Evolutionary conservation across 2,888 invertebrate species (phyloP), one percentile per base, ranked within the genome.

Genomic region (Cybosia mesomella): DNA sequence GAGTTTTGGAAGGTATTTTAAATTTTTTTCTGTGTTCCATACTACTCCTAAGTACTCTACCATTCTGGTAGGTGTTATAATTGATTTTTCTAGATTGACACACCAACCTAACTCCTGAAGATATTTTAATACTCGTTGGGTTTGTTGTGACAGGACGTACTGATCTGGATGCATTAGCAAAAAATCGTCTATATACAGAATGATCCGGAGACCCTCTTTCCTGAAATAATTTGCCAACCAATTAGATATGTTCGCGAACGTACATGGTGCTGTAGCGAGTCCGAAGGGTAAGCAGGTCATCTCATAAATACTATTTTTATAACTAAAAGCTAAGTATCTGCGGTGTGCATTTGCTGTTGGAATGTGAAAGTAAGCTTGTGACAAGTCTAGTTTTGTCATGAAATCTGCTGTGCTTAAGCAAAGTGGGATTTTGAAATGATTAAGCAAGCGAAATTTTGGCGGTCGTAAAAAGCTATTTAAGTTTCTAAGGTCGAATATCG

Each of bases 241-340:
- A 22, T 63, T 68, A 10, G 71, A 62, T 1, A 68, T 13, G 10
- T 70, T 67, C 4, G 67, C 60, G 59, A 66, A 70, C 1, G 61
- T 55, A 32, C 54, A 34, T 22, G 70, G 66, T 0, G 68, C 64
- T 15, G 54, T 66, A 5, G 70, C 62, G 11, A 66, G 24, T 0
- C 70, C 66, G 34, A 70, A 70, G 7, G 70, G 64, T 7, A 70
- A 39, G 28, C 66, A 70, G 0, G 66, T 70, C 70, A 70, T 70
- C 18, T 66, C 36, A 34, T 70, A 67, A 3, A 18, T 18, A 18
- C 9, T 28, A 8, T n/a, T 18, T 32, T 8, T 39, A 43, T 61
- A 61, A 32, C 32, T 32, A 32, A 32, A 32, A 18, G 49, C 60
- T 57, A 55, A 43, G 43, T 21, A 59, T 21, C 62, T 53, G 2